Conservation (phyloP, 2,797 vertebrate genomes). For the Sylvia borin region DNA sequence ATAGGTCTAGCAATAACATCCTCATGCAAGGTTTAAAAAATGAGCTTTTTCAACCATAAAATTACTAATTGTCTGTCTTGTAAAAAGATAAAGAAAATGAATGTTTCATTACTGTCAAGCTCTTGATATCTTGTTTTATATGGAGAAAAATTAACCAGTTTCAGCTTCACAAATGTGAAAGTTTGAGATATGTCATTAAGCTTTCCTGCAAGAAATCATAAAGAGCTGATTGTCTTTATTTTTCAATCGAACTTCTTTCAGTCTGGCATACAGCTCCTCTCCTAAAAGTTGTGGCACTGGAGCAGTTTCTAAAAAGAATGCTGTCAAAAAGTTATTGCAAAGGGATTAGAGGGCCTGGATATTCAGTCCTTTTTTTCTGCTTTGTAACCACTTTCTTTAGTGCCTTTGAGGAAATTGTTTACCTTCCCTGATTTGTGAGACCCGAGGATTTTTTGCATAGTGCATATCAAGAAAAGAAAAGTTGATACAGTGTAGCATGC, state of each 20-base stretch:
- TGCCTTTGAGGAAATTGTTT: neutral
- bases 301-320: neutral
- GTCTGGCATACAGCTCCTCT: conserved; percentile 28
- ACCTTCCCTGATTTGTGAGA: neutral
- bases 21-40: conserved; percentile 71
- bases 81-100: conserved; percentile 78
- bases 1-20: conserved; percentile 63
- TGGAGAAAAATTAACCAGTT: conserved; percentile 69
- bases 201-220: conserved; percentile 60
- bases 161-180: conserved; percentile 69
- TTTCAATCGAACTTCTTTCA: conserved; percentile 63
- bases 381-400: neutral
- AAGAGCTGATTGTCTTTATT: conserved; percentile 54
- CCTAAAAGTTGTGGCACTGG: neutral
- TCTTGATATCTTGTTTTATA: conserved; percentile 74
- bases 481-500: neutral
- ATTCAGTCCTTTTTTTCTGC: neutral
- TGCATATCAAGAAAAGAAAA: neutral
- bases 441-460: neutral
- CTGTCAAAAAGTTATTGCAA: neutral
- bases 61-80: conserved; percentile 80
- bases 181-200: conserved; percentile 71
- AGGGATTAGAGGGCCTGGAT: neutral
- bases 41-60: conserved; percentile 76
- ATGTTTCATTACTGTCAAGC: conserved; percentile 75